Conservation (phyloP, 2,113 vertebrate species). For the Sprattus sprattus region DNA sequence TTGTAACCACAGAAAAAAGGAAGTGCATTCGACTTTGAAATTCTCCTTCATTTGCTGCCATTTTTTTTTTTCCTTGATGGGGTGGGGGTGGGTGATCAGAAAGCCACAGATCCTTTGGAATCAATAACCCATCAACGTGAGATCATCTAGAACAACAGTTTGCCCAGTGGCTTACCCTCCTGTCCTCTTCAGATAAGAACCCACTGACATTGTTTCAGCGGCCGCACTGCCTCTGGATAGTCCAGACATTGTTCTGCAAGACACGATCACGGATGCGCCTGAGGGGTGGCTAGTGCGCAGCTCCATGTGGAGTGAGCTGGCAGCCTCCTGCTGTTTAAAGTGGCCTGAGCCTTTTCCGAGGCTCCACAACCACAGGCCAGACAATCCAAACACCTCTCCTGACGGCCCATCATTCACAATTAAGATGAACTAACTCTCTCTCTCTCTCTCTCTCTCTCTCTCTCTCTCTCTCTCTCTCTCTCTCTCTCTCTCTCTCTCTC, state of each 20-base stretch:
- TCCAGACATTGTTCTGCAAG: not conserved
- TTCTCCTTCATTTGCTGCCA: not conserved
- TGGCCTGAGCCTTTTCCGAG: not conserved
- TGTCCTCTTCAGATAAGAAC: not conserved
- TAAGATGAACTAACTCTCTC: not conserved
- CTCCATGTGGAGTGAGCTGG: not conserved
- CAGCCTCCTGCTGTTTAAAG: not conserved
- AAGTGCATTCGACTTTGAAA: not conserved
- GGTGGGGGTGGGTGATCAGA: not conserved
- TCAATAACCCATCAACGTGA: not conserved
- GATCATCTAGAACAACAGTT: not conserved
- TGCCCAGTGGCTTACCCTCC: not conserved
- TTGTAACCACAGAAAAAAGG: not conserved
- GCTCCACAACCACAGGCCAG: not conserved
- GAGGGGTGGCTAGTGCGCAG: not conserved
- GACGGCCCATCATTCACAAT: constrained; percentile 12
- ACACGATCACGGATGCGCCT: not conserved
- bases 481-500: not conserved
- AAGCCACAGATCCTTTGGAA: not conserved
- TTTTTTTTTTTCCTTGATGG: not conserved
- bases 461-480: not conserved
- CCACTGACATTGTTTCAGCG: not conserved
- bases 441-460: not conserved
- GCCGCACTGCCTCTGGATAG: not conserved
- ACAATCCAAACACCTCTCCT: not conserved